These are phyloP conservation scores for Poecilia wingei DNA, from an alignment of 2,797 vertebrate species.

Conservation along the genomic window DNA sequence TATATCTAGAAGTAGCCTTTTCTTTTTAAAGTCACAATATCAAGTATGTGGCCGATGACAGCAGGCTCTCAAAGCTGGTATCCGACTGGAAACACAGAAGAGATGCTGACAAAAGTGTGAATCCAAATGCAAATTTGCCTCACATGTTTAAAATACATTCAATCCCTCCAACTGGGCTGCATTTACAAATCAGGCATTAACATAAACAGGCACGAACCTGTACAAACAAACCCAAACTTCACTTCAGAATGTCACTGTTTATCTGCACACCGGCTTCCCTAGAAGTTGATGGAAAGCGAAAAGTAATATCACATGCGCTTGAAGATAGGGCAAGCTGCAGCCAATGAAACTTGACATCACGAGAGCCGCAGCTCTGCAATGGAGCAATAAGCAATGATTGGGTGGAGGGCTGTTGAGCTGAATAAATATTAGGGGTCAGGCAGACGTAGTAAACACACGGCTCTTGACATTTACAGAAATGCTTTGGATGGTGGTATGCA, in stretches of 20 bases:
- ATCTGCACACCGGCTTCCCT: constrained; percentile 55
- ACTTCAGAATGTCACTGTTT: constrained; percentile 73
- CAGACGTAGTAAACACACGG: constrained; percentile 59
- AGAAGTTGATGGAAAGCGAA: constrained; percentile 78
- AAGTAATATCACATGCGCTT: constrained; percentile 78
- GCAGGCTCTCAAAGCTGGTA: constrained; percentile 32
- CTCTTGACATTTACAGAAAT: constrained; percentile 76
- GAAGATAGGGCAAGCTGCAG: constrained; percentile 66
- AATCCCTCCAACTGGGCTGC: constrained; percentile 56
- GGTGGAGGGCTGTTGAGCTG: constrained; percentile 63
- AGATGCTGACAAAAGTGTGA: constrained; percentile 43
- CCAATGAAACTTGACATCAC: constrained; percentile 73
- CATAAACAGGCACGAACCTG: constrained; percentile 41
- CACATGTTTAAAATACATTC: constrained; percentile 63
- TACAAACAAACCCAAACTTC: constrained; percentile 53
- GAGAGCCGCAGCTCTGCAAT: constrained; percentile 55
- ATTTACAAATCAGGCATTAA: constrained; percentile 55
- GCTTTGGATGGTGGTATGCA: constrained; percentile 56
- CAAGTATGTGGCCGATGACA: neutral
- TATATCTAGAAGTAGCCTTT: constrained; percentile 45
- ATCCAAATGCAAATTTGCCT: constrained; percentile 56
- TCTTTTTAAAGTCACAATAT: neutral
- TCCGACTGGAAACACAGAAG: constrained; percentile 28
- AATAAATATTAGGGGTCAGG: constrained; percentile 77
- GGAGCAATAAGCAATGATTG: constrained; percentile 74